A percentile compares a stretch with the other conserved stretches of the same genome.
Conservation (phyloP, 2,888 invertebrate species). For the Trichacis sp. region DNA sequence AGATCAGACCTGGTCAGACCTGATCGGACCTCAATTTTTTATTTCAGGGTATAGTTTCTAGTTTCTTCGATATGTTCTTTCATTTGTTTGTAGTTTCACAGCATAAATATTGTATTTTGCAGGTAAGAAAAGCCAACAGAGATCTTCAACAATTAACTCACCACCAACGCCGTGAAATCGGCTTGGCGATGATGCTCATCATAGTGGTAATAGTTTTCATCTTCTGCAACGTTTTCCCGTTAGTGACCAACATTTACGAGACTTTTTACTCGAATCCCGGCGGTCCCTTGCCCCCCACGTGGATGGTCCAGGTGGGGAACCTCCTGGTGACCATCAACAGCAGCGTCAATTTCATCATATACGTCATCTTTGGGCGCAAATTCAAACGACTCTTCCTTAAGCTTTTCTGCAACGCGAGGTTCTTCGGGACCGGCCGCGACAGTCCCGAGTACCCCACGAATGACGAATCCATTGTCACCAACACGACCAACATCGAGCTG, state of each 20-base stretch:
- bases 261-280: constrained; percentile 76
- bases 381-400: constrained; percentile 89
- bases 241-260: constrained; percentile 88
- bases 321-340: constrained; percentile 96
- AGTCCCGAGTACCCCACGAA: constrained; percentile 72
- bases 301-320: constrained; percentile 86
- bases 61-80: too few relatives aligned
- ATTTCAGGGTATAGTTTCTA: too few relatives aligned
- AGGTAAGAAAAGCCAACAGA: constrained; percentile 88
- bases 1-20: too few relatives aligned
- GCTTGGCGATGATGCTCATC: constrained; percentile 93
- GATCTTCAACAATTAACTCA: constrained; percentile 91
- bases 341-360: constrained; percentile 97
- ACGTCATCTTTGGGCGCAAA: constrained; percentile 97
- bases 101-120: constrained; percentile 41
- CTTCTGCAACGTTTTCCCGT: constrained; percentile 88
- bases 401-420: constrained; percentile 78
- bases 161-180: constrained; percentile 91
- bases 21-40: background rate
- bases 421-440: constrained; percentile 71
- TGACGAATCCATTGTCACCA: constrained; percentile 86
- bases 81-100: too few relatives aligned
- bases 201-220: constrained; percentile 96
- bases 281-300: constrained; percentile 71
- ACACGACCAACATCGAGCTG: constrained; percentile 75